Base-by-base conservation (phyloP, 53 echinoderm and acorn worm genomes). In the Patiria pectinifera region DNA sequence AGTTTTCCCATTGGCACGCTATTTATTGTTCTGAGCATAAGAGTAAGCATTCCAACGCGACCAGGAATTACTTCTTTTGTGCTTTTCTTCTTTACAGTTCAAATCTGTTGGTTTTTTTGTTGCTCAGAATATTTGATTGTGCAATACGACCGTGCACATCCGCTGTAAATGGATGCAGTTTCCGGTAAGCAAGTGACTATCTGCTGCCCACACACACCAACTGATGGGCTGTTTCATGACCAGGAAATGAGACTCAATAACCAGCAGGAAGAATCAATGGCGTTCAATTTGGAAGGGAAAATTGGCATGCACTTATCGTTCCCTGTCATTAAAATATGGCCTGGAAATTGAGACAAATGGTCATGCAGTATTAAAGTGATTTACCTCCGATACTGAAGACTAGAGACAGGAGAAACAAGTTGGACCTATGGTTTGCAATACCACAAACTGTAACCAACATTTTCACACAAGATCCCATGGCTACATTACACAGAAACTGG, bases 201-300 rank as follows among this genome's bases (percentile, higher is more conserved):
- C 82, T 82, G 19, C 4, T 45, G 45, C 11, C 35, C 2, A 43
- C 79, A 82, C 59, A 11, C 35, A 22, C 77, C n/a, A 12, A 44
- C 6, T 2, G 53, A 53, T 53, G 53, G 6, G 14, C 2, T 26
- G 15, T 44, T 14, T 85, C 25, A 44, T 59, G 76, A 60, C 35
- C 35, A 78, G 88, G 88, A 88, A 88, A 88, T 88, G 35, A 58
- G 47, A 76, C 44, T 49, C 19, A 72, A 48, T 88, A 26, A 77
- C 9, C 4, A 82, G 11, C n/a, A 53, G 82, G n/a, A 59, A 82
- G 8, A 23, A n/a, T 23, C 19, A n/a, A 58, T 82, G n/a, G 45
- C 11, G 4, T 79, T 9, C 45, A 46, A 6, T 23, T n/a, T n/a
- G 13, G 22, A 74, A 9, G 15, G 10, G 66, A 66, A 66, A 66